A percentile compares a stretch with the other conserved stretches of the same genome.
These are phyloP conservation scores for Melanitta fusca DNA, from an alignment of 2,797 vertebrate genomes.

Conservation along the genomic window DNA sequence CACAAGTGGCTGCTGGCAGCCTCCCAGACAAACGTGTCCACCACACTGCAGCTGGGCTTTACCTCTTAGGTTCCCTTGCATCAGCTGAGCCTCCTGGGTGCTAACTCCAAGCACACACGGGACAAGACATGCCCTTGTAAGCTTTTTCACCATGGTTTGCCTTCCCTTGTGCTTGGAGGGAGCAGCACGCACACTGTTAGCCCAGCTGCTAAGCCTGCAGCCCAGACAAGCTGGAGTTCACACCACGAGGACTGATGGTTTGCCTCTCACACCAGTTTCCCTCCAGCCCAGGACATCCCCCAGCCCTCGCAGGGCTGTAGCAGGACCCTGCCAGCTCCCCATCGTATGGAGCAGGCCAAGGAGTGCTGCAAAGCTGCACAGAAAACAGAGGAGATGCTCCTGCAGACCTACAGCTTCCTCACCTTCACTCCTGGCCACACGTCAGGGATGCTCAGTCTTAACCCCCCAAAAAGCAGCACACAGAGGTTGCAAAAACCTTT, in stretches of 20 bases:
- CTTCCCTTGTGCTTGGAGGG: neutral
- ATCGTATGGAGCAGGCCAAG: neutral
- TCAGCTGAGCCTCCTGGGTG: neutral
- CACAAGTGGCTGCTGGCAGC: neutral
- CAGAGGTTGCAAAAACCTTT: too few relatives aligned
- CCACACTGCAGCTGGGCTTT: fast-evolving
- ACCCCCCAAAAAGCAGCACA: neutral
- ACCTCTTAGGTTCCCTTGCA: neutral
- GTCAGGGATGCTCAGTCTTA: too few relatives aligned
- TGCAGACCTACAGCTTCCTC: neutral
- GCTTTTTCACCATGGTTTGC: neutral
- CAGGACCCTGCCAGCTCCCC: neutral
- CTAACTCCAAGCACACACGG: neutral
- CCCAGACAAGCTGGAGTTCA: neutral
- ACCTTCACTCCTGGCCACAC: neutral
- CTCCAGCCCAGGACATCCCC: neutral
- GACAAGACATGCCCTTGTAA: neutral
- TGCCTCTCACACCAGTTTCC: neutral
- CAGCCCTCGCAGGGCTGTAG: neutral
- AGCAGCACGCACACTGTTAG: neutral
- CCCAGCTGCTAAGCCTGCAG: neutral
- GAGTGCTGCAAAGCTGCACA: fast-evolving
- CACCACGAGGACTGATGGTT: neutral
- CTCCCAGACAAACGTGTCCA: neutral
- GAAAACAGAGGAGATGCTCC: neutral